Evolutionary conservation across 2,888 invertebrate species (phyloP), one percentile per base, ranked within the genome.

Genomic region (Seira ritae): DNA sequence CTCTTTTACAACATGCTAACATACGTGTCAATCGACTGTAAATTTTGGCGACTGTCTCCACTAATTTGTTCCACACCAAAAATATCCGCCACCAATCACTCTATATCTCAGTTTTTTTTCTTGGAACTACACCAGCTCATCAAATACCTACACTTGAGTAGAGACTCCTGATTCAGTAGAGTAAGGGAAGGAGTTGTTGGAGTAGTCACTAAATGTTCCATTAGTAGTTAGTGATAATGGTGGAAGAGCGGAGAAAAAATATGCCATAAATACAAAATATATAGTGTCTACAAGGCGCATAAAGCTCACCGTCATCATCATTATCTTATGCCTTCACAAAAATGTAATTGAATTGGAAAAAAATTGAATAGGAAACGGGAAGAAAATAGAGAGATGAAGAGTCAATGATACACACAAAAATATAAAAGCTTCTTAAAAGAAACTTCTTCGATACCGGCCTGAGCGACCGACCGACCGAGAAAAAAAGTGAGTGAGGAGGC

Each of bases 11-110:
- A 15, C 50, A 71, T 77, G 67, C 86, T 86, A 85, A 88, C 89
- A 87, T 87, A 88, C 86, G 87, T 89, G 89, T 89, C 89, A 89
- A 89, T 89, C 88, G 89, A 88, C 89, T 89, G 89, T 89, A 89
- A 89, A 89, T 89, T 89, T 89, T 89, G 89, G 89, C 89, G 88
- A 88, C 88, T 89, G 89, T 89, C 88, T 88, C 87, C 86, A 85
- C 88, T 88, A 89, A 89, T 89, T 89, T 89, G 89, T 89, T 88
- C 89, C 88, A 87, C 89, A 87, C 88, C 89, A 88, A 89, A 89
- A 88, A 89, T 88, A 89, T 88, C 87, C 84, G 77, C 88, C 87
- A 87, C 89, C 89, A 88, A 89, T 88, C 87, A 88, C 87, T 88
- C 82, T 83, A 75, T 87, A 83, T 87, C 84, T 84, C 80, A 75